Evolutionary conservation across 64 coral and sea anemone genomes (phyloP), one percentile per base, ranked within the genome.

Genomic region (Stichodactyla mertensii): DNA sequence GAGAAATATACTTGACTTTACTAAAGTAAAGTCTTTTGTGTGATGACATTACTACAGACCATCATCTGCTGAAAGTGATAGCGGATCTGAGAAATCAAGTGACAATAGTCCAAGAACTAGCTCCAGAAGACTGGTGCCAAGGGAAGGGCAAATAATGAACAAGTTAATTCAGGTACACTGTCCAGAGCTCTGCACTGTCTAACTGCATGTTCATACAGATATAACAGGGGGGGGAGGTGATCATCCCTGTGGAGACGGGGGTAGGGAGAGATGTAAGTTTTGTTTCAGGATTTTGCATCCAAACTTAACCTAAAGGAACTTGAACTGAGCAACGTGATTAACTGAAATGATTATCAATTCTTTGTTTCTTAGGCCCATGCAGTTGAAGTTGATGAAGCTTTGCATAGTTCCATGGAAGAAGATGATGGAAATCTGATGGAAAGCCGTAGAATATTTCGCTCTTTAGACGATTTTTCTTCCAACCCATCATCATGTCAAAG

Each of bases 81-180:
- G 83, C 16, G 83, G 83, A 28, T 85, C 83, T 20, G 83, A 85
- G n/a, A 85, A 64, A 60, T 85, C 83, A 13, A 64, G 60, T 61
- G 83, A 85, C 83, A 85, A 85, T 24, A 85, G 83, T 36, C 83
- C 83, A 58, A 52, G 83, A 16, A 64, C 83, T 61, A 85, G 83
- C 54, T 85, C 56, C 27, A 28, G 55, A 36, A 11, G 83, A 52
- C 88, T 97, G 79, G 94, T 87, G 51, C 94, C 94, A 66, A 97
- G 94, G 67, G 94, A 97, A 70, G 94, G 94, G 87, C 85, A 85
- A 74, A 79, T 89, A 20, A 87, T 97, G 31, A 93, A 92, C 74
- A 92, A 93, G 62, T 87, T 87, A 16, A 92, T 97, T 27, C 91
- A 97, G 67, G 91, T 61, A 20, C 61, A 57, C 4, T 28, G 10